Base-by-base conservation (phyloP, 1,140 invertebrate genomes). In the Globodera rostochiensis region DNA sequence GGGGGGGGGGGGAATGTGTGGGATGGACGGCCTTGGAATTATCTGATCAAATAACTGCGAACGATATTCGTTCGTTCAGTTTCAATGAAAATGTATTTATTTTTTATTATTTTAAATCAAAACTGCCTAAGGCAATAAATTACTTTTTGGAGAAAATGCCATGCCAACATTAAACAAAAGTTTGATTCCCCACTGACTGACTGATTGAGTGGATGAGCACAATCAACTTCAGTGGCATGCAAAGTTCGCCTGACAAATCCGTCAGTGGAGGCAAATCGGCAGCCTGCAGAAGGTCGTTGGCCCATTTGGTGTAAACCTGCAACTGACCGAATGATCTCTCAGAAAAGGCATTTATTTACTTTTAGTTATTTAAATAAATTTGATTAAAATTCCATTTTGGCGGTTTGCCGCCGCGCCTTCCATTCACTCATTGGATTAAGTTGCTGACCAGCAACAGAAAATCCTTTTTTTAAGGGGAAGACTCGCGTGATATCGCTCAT, bases 261-360 rank as follows among this genome's bases (percentile, higher is more conserved):
- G 45, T 77, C 49, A 87, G 80, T 9, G 85, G 82, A 13, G 79
- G 74, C 49, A 80, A 77, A 49, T 79, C 77, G 19, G 74, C 60
- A 67, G 77, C 78, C 13, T 53, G 21, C 66, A 87, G 76, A 53
- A 84, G 83, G 70, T 83, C 84, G 73, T 87, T 87, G 25, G 85
- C 82, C 87, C 87, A 87, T 46, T 86, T 82, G 4, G 86, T 87
- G 73, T 87, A 87, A 19, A 87, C 79, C 86, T 87, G 84, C 81
- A 86, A 86, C 57, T 53, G 50, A 9, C 50, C 50, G 11, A 53
- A 53, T 13, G 4, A 7, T 9, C 11, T 53, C 7, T 53, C 11
- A 53, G 5, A 7, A 53, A 9, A 9, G 0, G 50, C 50, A 53
- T 53, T 53, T 53, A 53, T 53, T 53, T 53, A 9, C 0, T 53